Conservation (phyloP, 2,113 vertebrate species). For the Ancistrus triradiatus region DNA sequence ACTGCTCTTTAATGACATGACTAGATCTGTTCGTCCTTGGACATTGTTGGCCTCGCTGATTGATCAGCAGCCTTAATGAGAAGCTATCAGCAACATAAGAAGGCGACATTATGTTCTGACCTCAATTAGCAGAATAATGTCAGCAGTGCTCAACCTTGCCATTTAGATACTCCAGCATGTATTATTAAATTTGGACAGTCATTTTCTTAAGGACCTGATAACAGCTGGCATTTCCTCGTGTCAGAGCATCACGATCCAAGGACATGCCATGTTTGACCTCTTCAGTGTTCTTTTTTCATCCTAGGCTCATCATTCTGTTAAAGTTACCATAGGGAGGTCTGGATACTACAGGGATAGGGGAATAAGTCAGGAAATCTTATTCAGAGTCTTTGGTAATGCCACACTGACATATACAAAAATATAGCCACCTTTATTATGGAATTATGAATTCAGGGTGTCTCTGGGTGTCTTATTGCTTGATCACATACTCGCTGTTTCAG, state of each 20-base stretch:
- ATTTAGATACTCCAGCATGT: not conserved
- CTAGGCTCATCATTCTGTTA: constrained; percentile 8
- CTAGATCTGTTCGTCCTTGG: too few relatives aligned
- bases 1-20: too few relatives aligned
- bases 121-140: constrained; percentile 38
- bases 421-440: too few relatives aligned
- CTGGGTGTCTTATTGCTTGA: too few relatives aligned
- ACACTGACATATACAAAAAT: too few relatives aligned
- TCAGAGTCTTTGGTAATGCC: constrained; percentile 29
- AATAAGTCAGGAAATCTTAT: constrained; percentile 29
- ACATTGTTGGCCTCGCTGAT: not conserved
- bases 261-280: constrained; percentile 20
- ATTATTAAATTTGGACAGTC: constrained; percentile 24
- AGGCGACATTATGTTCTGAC: constrained; percentile 25
- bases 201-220: constrained; percentile 17
- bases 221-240: constrained; percentile 32
- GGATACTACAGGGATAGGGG: not conserved
- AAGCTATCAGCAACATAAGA: constrained; percentile 18
- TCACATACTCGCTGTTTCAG: too few relatives aligned
- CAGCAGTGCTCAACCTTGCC: constrained; percentile 10
- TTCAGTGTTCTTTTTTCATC: not conserved
- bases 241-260: constrained; percentile 9
- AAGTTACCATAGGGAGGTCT: constrained; percentile 49
- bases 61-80: constrained; percentile 10
- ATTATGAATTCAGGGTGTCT: too few relatives aligned